phyloP scores from a whole-genome alignment of 1,140 invertebrate genomes.

The Drosophila subobscura region DNA sequence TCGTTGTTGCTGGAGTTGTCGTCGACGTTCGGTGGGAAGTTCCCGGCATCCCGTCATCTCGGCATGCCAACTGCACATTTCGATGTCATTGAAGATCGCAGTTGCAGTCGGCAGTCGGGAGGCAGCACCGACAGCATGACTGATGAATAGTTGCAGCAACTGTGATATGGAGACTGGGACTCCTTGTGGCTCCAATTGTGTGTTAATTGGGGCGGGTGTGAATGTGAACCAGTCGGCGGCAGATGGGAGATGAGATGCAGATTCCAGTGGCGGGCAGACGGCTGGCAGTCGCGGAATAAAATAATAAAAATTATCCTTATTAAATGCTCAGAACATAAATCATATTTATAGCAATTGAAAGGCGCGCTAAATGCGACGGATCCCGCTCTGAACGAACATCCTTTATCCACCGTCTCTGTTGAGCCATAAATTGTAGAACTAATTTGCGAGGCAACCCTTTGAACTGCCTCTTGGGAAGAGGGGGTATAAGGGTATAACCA shows the following conservation, averaged over 20 bases:
- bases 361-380: conserved; percentile 56
- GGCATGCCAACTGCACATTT: conserved; percentile 76
- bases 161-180: not conserved
- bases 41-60: conserved; percentile 14
- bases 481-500: conserved; percentile 18
- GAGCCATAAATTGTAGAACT: conserved; percentile 72
- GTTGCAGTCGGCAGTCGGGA: conserved; percentile 14
- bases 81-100: conserved; percentile 77
- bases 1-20: conserved; percentile 22
- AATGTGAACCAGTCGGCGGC: conserved; percentile 27
- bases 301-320: conserved; percentile 73
- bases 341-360: conserved; percentile 82
- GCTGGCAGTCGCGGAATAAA: conserved; percentile 6
- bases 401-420: not conserved
- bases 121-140: conserved; percentile 54
- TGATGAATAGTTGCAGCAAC: conserved; percentile 48
- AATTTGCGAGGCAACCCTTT: conserved; percentile 76
- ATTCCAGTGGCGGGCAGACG: conserved; percentile 21
- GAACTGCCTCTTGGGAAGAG: conserved; percentile 39
- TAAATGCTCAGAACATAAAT: conserved; percentile 76
- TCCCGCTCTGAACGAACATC: not conserved
- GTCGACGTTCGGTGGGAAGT: conserved; percentile 33
- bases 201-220: conserved; percentile 57
- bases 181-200: conserved; percentile 21
- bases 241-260: conserved; percentile 23